Evolutionary conservation across 2,797 vertebrate species (phyloP), one percentile per base, ranked within the genome.

Genomic region (Amblyopsis hoosieri): DNA sequence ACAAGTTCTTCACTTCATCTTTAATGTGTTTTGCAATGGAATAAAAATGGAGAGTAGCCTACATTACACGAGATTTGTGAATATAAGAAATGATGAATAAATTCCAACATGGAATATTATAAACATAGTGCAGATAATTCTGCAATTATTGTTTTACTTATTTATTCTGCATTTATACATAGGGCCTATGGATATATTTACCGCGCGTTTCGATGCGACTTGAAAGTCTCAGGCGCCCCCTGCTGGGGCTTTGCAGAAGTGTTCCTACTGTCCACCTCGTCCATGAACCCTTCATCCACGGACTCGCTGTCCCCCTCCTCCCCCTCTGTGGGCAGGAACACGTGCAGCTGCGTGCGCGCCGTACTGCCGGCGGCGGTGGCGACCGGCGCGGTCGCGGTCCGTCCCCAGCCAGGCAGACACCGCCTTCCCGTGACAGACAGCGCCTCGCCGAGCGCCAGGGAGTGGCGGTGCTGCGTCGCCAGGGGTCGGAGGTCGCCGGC

Each of bases 211-310:
- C 49, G 17, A 49, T 52, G 51, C 9, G 54, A 12, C 17, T 13
- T 12, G 1, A 52, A 29, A 0, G 68, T 78, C 65, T 87, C 86
- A 42, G 54, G 4, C 15, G 58, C 60, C 55, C 60, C 45, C 56
- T 86, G 74, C 13, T 85, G 79, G 42, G 88, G 62, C 54, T 64
- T 87, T 29, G 92, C 61, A 13, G 78, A 85, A 8, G 33, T 81
- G 1, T 85, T 74, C 66, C 83, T 90, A 52, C 60, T 76, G 66
- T 92, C 89, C 31, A 86, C 53, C 59, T 92, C 92, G n/a, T 94
- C 93, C 90, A 91, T 90, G 74, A 92, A 91, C 46, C 87, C 89
- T 57, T 93, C 90, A 0, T 91, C 91, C 60, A 86, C 67, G 4
- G 89, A 92, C 45, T 93, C 90, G 1, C 69, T 84, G 85, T 91